Conservation (phyloP, 2,113 vertebrate species). For the Nycticryphes semicollaris region DNA sequence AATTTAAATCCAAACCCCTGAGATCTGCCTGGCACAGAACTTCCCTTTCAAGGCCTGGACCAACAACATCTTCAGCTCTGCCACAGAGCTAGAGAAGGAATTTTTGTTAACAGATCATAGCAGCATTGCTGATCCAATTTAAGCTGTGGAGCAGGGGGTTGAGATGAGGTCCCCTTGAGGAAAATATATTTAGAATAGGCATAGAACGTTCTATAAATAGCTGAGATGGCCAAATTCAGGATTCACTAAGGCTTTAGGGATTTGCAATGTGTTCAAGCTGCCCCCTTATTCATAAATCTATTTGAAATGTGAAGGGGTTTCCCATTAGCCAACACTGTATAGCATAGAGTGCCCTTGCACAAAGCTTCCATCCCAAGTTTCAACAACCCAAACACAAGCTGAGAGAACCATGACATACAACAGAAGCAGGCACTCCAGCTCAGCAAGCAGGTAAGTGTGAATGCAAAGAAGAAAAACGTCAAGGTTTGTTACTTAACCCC, state of each 20-base stretch:
- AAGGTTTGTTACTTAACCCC: background rate
- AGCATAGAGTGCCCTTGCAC: background rate
- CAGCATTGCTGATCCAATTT: slow-evolving; percentile 12
- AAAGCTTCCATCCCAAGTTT: background rate
- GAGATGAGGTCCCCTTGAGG: slow-evolving; percentile 14
- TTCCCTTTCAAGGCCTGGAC: background rate
- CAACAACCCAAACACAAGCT: background rate
- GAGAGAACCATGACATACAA: background rate
- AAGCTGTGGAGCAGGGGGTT: background rate
- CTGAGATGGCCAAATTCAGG: slow-evolving; percentile 2
- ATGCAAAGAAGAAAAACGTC: background rate
- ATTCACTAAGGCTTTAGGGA: background rate
- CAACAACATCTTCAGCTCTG: background rate
- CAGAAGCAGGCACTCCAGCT: background rate
- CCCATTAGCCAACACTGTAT: background rate
- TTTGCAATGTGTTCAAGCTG: background rate
- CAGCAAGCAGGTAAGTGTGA: background rate
- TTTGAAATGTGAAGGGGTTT: background rate
- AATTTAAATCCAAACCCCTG: background rate
- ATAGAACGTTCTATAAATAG: slow-evolving; percentile 26
- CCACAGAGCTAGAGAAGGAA: background rate
- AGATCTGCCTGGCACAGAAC: background rate
- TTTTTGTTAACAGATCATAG: background rate
- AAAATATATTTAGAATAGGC: slow-evolving; percentile 22
- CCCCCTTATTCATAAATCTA: background rate